phyloP scores from a whole-genome alignment of 2,797 vertebrate genomes.

The Craterocephalus amniculus region DNA sequence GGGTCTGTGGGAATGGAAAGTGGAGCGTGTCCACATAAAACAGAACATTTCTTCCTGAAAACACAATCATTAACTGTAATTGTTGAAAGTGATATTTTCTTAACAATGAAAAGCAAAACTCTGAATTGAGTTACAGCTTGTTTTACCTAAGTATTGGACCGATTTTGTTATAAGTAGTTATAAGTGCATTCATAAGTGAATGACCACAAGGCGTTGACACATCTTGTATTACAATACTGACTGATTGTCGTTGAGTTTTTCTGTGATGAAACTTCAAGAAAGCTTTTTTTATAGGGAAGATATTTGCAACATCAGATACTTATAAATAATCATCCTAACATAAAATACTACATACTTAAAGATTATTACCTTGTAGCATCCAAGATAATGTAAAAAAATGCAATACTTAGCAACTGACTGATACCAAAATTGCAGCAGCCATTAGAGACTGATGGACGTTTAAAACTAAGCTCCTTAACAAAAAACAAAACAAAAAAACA shows the following conservation, averaged over 20 bases:
- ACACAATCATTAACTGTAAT: slow-evolving; percentile 14
- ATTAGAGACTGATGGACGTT: not conserved
- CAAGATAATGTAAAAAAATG: not conserved
- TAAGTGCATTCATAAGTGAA: not conserved
- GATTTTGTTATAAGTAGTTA: not conserved
- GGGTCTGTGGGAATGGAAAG: slow-evolving; percentile 43
- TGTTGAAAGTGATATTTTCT: slow-evolving; percentile 1
- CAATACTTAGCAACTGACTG: not conserved
- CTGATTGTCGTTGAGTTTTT: not conserved
- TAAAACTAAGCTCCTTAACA: not conserved
- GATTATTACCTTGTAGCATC: not conserved
- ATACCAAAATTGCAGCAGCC: not conserved
- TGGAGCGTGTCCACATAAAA: slow-evolving; percentile 36
- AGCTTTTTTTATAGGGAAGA: not conserved
- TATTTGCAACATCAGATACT: not conserved
- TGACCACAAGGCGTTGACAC: not conserved
- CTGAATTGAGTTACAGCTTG: not conserved
- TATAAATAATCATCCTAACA: no score
- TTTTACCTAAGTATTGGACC: not conserved
- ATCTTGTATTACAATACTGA: not conserved
- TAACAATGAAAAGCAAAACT: not conserved
- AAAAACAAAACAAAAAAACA: not conserved
- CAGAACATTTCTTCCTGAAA: slow-evolving; percentile 42
- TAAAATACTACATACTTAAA: not conserved
- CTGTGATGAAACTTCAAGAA: not conserved